Evolutionary conservation across 1,140 invertebrate species (phyloP).

Genomic region (Aphelenchoides avenae): DNA sequence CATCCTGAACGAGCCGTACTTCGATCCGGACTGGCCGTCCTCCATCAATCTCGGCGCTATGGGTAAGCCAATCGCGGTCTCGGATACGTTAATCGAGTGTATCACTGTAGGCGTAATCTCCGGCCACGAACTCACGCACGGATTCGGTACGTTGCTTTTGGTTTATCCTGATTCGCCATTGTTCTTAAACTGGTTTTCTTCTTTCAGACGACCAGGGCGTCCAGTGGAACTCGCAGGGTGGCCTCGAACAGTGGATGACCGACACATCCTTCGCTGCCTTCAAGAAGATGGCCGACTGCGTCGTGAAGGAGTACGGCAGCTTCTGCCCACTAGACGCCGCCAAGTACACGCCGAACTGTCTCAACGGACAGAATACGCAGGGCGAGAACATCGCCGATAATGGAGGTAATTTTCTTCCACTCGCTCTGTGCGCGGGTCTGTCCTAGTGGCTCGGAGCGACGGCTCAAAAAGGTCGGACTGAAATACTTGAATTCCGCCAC

Average conservation of each 20-base stretch:
- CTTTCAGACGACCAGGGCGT: slow-evolving; percentile 44
- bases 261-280: slow-evolving; percentile 66
- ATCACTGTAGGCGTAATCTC: slow-evolving; percentile 66
- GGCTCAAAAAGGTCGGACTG: no score
- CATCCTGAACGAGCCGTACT: slow-evolving; percentile 64
- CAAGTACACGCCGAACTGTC: slow-evolving; percentile 23
- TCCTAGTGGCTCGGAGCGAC: no score
- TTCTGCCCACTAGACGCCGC: slow-evolving; percentile 68
- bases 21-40: slow-evolving; percentile 65
- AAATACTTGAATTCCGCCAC: no score
- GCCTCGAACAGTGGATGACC: slow-evolving; percentile 31
- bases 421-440: no score
- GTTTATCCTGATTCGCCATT: background rate
- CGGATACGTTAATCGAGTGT: no score
- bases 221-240: slow-evolving; percentile 44
- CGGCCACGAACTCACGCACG: slow-evolving; percentile 66
- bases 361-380: slow-evolving; percentile 79
- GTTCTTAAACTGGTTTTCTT: no score
- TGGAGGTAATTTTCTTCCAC: slow-evolving; percentile 71
- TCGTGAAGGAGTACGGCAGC: slow-evolving; percentile 84
- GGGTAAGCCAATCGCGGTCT: no score
- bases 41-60: slow-evolving; percentile 64
- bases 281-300: slow-evolving; percentile 79
- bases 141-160: slow-evolving; percentile 31
- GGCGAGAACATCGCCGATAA: slow-evolving; percentile 93